Evolutionary conservation across 2,797 vertebrate genomes (phyloP), one percentile per base, ranked within the genome.

Genomic region (Thaleichthys pacificus): DNA sequence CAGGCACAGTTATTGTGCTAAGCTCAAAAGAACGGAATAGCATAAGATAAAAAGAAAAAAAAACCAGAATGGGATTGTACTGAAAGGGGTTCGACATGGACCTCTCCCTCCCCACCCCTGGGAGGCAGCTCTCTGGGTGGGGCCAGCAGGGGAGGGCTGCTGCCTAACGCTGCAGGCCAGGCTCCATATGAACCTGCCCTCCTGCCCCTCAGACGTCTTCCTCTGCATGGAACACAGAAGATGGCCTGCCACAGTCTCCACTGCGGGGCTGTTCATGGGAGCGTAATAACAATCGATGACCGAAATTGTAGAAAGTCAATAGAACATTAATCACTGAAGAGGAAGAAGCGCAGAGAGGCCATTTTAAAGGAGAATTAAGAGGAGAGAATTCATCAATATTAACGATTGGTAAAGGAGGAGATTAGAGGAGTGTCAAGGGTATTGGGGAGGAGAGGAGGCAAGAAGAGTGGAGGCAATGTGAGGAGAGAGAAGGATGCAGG

Each of bases 221-320:
- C 70, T 83, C 82, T 60, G 76, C 74, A 78, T 91, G 57, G 87
- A 90, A 85, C 85, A 89, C 86, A 80, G 72, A 92, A 85, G 78
- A 75, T 85, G 75, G 57, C 68, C 47, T n/a, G 49, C 9, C 38
- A 54, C 68, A 47, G 38, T 3, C 72, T 24, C 65, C 15, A 56
- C 51, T 56, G 19, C 51, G 5, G 51, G 51, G 51, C 74, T 79
- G 74, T 85, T 87, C 74, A 81, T 82, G 82, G 79, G 75, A 22
- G 21, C 70, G 54, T 56, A 6, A 56, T 61, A 77, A 74, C 77
- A 77, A 74, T 79, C 74, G 72, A 69, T 32, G 65, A 51, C 2
- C 4, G 3, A 35, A 76, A 12, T 54, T 3, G 42, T 15, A 30
- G 62, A 76, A 47, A 67, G 51, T 56, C 19, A 67, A 67, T 28